Percentiles rank a stretch among this genome's conserved stretches.
Conservation (phyloP, 2,888 invertebrate genomes). For the Drosophila borealis region DNA sequence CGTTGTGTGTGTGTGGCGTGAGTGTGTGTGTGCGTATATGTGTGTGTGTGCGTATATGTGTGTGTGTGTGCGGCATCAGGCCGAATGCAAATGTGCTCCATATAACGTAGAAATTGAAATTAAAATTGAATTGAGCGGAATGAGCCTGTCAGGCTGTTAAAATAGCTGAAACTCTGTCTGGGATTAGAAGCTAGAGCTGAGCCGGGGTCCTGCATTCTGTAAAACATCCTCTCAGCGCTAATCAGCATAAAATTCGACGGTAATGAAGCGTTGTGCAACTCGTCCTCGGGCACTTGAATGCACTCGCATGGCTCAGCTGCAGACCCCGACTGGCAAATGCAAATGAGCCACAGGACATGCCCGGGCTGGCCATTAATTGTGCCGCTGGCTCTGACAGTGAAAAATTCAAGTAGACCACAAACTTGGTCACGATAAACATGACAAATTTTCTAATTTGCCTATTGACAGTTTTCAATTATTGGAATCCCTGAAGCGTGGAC, state of each 20-base stretch:
- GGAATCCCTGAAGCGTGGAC: constrained; percentile 64
- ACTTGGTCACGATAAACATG: constrained; percentile 66
- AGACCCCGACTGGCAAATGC: constrained; percentile 35
- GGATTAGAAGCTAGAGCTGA: constrained; percentile 8
- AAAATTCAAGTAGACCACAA: constrained; percentile 43
- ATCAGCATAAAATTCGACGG: constrained; percentile 76
- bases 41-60: constrained; percentile 7
- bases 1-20: constrained; percentile 6
- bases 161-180: constrained; percentile 38
- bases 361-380: constrained; percentile 35
- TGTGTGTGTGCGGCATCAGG: constrained; percentile 34
- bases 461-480: constrained; percentile 81
- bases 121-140: constrained; percentile 54
- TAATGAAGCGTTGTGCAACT: constrained; percentile 74
- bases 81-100: constrained; percentile 67
- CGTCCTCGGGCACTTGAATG: constrained; percentile 48
- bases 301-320: constrained; percentile 51
- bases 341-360: constrained; percentile 71
- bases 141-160: constrained; percentile 64
- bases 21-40: constrained; percentile 7
- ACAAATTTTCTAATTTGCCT: constrained; percentile 76
- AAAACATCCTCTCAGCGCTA: constrained; percentile 45
- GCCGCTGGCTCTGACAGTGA: constrained; percentile 28
- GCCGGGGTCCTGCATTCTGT: constrained; percentile 14
- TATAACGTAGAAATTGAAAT: constrained; percentile 10